Evolutionary conservation across 2,797 vertebrate genomes (phyloP).

Genomic region (Macropodus opercularis): DNA sequence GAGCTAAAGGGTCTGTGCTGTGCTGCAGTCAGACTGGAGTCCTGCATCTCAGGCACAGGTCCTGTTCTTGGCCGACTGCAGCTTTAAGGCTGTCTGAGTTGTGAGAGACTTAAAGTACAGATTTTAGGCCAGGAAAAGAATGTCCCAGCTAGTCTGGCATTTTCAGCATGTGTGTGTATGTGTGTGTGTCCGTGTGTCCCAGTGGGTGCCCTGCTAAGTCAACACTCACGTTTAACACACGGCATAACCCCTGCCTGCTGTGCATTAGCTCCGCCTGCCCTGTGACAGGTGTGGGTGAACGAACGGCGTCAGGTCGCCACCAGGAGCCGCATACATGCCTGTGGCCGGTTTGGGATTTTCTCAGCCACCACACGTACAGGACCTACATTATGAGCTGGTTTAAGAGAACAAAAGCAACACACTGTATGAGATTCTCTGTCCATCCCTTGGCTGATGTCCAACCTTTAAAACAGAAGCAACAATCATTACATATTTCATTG

Average conservation of each 20-base stretch:
- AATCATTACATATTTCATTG: too few species aligned
- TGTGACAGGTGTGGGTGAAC: constrained; percentile 69
- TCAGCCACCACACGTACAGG: constrained; percentile 45
- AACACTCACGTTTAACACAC: constrained; percentile 11
- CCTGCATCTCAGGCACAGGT: too few species aligned
- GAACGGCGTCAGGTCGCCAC: constrained; percentile 65
- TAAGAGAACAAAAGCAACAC: too few species aligned
- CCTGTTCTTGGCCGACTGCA: too few species aligned
- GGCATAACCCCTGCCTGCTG: constrained; percentile 40
- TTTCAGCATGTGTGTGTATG: neutral
- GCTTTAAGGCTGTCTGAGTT: neutral
- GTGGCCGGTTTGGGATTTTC: constrained; percentile 71
- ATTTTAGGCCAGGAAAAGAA: neutral
- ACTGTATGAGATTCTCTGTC: too few species aligned
- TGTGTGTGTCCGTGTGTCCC: constrained; percentile 13
- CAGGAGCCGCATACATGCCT: constrained; percentile 75
- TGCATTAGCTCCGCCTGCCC: constrained; percentile 43
- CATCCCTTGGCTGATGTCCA: too few species aligned
- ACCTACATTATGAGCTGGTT: neutral
- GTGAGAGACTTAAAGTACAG: neutral
- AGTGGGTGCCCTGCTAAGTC: constrained; percentile 27
- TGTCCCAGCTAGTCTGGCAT: constrained; percentile 12
- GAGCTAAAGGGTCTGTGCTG: too few species aligned
- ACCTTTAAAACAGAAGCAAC: too few species aligned
- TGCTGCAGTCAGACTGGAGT: too few species aligned